phyloP scores from a whole-genome alignment of 2,797 vertebrate genomes.

The Alauda arvensis region DNA sequence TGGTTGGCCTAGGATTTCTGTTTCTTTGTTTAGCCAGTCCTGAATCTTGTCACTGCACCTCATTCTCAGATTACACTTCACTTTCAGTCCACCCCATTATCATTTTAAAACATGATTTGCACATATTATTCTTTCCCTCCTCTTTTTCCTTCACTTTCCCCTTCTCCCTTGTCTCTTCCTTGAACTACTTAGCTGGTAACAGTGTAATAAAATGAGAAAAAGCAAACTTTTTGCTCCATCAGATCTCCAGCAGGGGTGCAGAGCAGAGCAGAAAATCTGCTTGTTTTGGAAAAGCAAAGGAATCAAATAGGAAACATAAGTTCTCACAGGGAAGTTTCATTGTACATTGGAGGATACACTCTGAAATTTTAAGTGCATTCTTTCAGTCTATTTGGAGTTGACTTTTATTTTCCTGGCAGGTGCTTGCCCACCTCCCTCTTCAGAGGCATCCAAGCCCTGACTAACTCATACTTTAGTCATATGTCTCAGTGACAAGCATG shows the following conservation, averaged over 20 bases:
- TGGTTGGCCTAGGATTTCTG: not conserved
- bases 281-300: conserved; percentile 66
- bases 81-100: not conserved
- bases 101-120: not conserved
- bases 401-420: conserved; percentile 67
- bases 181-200: not conserved
- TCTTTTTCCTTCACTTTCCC: not conserved
- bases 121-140: not conserved
- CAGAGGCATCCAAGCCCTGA: conserved; percentile 52
- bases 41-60: not conserved
- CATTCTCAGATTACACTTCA: not conserved
- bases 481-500: conserved; percentile 25
- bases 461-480: conserved; percentile 64
- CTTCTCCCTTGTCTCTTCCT: not conserved
- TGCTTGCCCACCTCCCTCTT: conserved; percentile 56
- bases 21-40: not conserved
- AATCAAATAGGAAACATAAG: conserved; percentile 66
- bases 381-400: conserved; percentile 53
- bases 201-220: conserved; percentile 9
- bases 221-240: not conserved
- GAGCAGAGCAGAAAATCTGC: conserved; percentile 50
- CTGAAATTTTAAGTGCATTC: conserved; percentile 46
- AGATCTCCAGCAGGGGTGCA: conserved; percentile 62
- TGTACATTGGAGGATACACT: conserved; percentile 45
- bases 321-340: conserved; percentile 51